Percentiles rank a stretch among this genome's conserved stretches.
phyloP scores from a whole-genome alignment of 2,797 vertebrate species.

The Oceanodroma leucorhoa region DNA sequence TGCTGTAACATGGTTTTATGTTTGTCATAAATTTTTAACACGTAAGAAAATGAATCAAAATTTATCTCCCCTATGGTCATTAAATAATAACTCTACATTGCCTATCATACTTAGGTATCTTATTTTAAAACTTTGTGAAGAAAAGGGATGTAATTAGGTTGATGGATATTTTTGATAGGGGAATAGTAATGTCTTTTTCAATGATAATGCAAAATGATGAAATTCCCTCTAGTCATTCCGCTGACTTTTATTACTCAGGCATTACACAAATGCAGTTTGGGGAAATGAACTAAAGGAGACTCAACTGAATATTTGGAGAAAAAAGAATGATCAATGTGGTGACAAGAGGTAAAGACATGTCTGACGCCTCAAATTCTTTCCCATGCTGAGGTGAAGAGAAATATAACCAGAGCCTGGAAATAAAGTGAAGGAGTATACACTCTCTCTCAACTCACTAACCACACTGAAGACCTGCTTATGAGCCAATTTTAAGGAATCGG shows the following conservation, averaged over 20 bases:
- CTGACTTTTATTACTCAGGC: conserved; percentile 44
- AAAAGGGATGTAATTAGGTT: conserved; percentile 58
- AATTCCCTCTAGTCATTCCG: conserved; percentile 40
- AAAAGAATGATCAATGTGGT: not conserved
- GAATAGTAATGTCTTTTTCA: conserved; percentile 59
- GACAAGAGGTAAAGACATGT: not conserved
- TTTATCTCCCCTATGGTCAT: conserved; percentile 34
- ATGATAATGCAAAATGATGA: conserved; percentile 46
- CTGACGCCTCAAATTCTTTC: not conserved
- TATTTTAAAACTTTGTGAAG: conserved; percentile 57
- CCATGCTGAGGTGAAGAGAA: not conserved
- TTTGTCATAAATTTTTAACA: conserved; percentile 68
- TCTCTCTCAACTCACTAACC: not conserved
- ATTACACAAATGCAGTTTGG: conserved; percentile 17
- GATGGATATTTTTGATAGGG: conserved; percentile 67
- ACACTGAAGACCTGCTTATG: not conserved
- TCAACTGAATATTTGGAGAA: conserved; percentile 13
- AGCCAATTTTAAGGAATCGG: not conserved
- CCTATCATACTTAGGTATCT: conserved; percentile 47
- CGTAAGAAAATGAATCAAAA: conserved; percentile 53
- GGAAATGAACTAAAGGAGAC: conserved; percentile 25
- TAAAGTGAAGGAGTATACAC: not conserved
- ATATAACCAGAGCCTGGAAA: not conserved
- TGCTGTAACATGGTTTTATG: conserved; percentile 56
- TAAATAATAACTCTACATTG: conserved; percentile 58